Base-by-base conservation (phyloP, 2,113 vertebrate genomes). In the Glaucidium brasilianum region DNA sequence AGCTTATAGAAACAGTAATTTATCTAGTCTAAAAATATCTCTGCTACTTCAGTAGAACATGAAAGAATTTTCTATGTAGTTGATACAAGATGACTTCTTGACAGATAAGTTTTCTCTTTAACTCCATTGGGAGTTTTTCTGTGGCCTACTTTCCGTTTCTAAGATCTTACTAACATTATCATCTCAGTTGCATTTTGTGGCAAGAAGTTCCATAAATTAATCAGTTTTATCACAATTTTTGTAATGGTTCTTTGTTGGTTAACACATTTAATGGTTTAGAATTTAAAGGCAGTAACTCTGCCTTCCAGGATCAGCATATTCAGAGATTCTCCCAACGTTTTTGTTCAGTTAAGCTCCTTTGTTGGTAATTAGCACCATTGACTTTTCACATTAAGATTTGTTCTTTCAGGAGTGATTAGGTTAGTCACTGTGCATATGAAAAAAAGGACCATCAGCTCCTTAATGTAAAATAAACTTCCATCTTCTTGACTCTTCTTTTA, bases 401-500 rank as follows among this genome's bases (percentile, higher is more conserved):
- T 73, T 96, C 77, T 74, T 68, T 27, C 37, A 56, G 37, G 26
- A 86, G 32, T 76, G 85, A 75, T n/a, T 52, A 63, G 10, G 30
- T 92, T 67, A 47, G 56, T 72, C 23, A 39, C 25, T 0, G 0
- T 45, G 35, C 4, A 5, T 30, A 26, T 29, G 6, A 9, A 5
- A 30, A n/a, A 62, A 30, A 35, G 4, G 4, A 10, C 11, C 27
- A 43, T 77, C 68, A 50, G 12, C 18, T 68, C 11, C 55, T 73
- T 68, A 20, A 32, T 32, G 30, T 87, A 59, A 66, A 90, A 80
- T 19, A 18, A 5, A 19, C 19, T 84, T 63, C n/a, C 27, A 34
- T 39, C 59, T 55, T 88, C 41, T 41, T 85, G 30, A 37, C 9
- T 45, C 25, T 62, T 60, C 4, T 76, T 92, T 34, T 29, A 18